Evolutionary conservation across 2,113 vertebrate species (phyloP), one percentile per base, ranked within the genome.

Genomic region (Barbus barbus): DNA sequence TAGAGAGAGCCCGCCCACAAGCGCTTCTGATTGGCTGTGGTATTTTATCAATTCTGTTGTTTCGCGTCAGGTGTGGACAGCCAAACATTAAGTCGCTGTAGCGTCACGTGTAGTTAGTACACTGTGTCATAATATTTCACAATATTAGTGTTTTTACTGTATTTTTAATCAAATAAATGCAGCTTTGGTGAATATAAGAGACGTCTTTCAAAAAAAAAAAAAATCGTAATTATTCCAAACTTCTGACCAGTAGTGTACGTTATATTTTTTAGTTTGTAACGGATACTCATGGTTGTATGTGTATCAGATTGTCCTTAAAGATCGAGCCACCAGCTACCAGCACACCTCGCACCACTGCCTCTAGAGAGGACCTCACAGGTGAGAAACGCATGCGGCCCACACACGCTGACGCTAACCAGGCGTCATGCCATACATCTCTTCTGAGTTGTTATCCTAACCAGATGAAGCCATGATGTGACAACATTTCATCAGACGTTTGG

Each of bases 311-410:
- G 90, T 99, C 98, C 0, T 93, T 98, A 93, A 99, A 97, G 93
- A 99, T 99, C 90, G 98, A 99, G 90, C 97, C 98, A 53, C 65
- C 80, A 83, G 97, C 96, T 83, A 97, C 96, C 91, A 98, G 96
- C 93, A 98, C 97, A 12, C 96, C 98, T 0, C 97, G 97, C 73
- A 95, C 96, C 81, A 95, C 96, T 84, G 95, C 95, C 88, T 98
- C 97, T 84, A 96, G 96, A 94, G 98, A 99, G 91, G 98, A 99
- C 89, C 94, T 98, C 88, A 95, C 92, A 85, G 96, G 97, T 99
- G 83, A 82, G 91, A 20, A 51, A 67, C 74, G 31, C 5, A 9
- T 72, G 60, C 53, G 18, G 63, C 33, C 2, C 16, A 11, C 36
- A 79, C 51, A 72, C 11, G n/a, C 8, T 75, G 44, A 16, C 1